Conservation (phyloP, 2,888 invertebrate genomes). For the Gnatocerus cornutus region DNA sequence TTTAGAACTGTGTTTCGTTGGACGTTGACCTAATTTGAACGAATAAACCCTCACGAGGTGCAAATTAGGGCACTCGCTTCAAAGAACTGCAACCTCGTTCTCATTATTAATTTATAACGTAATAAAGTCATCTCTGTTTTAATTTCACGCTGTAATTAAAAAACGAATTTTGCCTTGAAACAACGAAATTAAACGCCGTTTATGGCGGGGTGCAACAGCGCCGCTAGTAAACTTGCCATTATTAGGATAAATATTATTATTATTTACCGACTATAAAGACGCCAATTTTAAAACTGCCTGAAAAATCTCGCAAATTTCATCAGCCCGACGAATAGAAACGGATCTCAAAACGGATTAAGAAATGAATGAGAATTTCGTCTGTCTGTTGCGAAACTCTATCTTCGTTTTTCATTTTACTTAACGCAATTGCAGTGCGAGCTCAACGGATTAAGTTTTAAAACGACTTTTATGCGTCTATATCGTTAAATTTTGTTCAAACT, state of each 20-base stretch:
- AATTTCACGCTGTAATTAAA: constrained; percentile 25
- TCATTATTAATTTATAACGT: constrained; percentile 40
- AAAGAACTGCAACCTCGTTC: constrained; percentile 25
- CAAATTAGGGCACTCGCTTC: constrained; percentile 17
- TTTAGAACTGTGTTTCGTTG: constrained; percentile 11
- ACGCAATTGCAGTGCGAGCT: constrained; percentile 27
- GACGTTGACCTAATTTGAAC: constrained; percentile 19
- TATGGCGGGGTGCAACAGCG: not conserved
- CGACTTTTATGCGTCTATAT: constrained; percentile 31
- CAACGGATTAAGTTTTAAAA: constrained; percentile 35
- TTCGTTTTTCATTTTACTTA: constrained; percentile 12
- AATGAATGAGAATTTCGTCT: constrained; percentile 4
- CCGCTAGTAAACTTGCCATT: not conserved
- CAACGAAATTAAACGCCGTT: not conserved
- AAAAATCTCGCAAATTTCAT: constrained; percentile 2
- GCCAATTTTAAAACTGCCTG: not conserved
- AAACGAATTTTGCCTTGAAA: not conserved
- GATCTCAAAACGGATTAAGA: not conserved
- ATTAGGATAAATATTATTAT: not conserved
- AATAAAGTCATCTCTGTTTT: constrained; percentile 39
- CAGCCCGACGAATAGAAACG: not conserved
- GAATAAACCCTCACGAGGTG: constrained; percentile 20
- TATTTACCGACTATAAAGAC: too few species aligned
- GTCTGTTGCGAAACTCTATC: not conserved
- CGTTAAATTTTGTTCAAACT: constrained; percentile 31